Evolutionary conservation across 2,888 invertebrate species (phyloP).

Genomic region (Synanthedon vespiformis): DNA sequence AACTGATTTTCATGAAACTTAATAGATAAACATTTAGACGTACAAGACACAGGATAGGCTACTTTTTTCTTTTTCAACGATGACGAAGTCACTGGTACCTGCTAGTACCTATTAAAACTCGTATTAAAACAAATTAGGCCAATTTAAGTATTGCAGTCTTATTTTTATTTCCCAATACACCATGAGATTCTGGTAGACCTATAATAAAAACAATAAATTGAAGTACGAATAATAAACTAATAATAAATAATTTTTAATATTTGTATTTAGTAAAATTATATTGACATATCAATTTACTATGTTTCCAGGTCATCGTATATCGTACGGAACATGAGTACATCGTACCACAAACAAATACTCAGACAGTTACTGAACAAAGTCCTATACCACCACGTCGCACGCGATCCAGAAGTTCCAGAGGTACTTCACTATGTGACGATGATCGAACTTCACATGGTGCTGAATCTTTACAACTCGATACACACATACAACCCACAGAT

Average conservation of each 20-base stretch:
- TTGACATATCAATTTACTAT: neutral
- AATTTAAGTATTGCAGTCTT: too few species aligned
- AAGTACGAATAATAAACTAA: neutral
- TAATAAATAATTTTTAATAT: neutral
- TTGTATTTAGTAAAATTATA: neutral
- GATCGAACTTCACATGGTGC: constrained; percentile 79
- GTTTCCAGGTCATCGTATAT: constrained; percentile 73
- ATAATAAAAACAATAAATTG: too few species aligned
- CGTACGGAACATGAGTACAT: constrained; percentile 76
- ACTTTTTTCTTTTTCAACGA: too few species aligned
- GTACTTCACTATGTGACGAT: constrained; percentile 73
- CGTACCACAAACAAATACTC: constrained; percentile 66
- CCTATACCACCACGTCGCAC: constrained; percentile 70
- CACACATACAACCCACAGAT: constrained; percentile 36
- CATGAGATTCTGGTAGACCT: too few species aligned
- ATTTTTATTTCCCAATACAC: too few species aligned
- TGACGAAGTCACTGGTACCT: too few species aligned
- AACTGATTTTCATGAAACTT: too few species aligned
- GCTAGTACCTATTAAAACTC: too few species aligned
- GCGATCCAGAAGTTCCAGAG: constrained; percentile 64
- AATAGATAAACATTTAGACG: too few species aligned
- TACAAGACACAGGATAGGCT: too few species aligned
- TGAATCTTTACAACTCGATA: constrained; percentile 73
- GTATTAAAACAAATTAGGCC: too few species aligned
- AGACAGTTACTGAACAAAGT: constrained; percentile 68